phyloP scores from a whole-genome alignment of 2,113 vertebrate species.

The Petaurus breviceps region DNA sequence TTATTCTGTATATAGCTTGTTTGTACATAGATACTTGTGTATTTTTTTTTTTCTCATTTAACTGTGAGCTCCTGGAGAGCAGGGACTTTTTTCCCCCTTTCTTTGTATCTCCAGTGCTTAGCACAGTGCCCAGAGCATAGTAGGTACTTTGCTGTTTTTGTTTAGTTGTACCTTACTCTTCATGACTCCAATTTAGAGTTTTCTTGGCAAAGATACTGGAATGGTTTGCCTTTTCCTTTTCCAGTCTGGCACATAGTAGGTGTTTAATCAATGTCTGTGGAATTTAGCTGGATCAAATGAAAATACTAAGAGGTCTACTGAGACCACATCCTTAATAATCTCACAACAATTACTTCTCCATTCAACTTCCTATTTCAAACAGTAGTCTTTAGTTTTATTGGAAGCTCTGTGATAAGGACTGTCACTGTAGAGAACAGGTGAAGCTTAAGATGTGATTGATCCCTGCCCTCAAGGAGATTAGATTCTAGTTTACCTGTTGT shows the following conservation, averaged over 20 bases:
- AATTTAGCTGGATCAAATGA: background rate
- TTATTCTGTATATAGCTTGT: background rate
- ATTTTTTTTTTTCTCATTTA: background rate
- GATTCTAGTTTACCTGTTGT: slow-evolving; percentile 11
- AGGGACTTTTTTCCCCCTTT: background rate
- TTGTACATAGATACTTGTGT: background rate
- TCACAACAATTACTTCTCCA: slow-evolving; percentile 24
- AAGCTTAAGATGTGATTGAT: background rate
- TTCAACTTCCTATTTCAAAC: slow-evolving; percentile 38
- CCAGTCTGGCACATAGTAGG: background rate
- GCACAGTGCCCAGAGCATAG: background rate
- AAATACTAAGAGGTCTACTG: slow-evolving; percentile 63
- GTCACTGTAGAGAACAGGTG: background rate
- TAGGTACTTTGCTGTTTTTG: background rate
- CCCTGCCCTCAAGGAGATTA: background rate
- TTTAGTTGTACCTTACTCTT: background rate
- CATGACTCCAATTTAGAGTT: background rate
- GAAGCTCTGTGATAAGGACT: background rate
- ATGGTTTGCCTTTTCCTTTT: background rate
- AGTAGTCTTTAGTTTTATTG: background rate
- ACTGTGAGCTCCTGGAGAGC: background rate
- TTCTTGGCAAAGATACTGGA: background rate
- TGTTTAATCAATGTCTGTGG: background rate
- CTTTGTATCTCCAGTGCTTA: background rate
- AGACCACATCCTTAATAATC: slow-evolving; percentile 57